Evolutionary conservation across 2,888 invertebrate species (phyloP).

Genomic region (Labia minor): DNA sequence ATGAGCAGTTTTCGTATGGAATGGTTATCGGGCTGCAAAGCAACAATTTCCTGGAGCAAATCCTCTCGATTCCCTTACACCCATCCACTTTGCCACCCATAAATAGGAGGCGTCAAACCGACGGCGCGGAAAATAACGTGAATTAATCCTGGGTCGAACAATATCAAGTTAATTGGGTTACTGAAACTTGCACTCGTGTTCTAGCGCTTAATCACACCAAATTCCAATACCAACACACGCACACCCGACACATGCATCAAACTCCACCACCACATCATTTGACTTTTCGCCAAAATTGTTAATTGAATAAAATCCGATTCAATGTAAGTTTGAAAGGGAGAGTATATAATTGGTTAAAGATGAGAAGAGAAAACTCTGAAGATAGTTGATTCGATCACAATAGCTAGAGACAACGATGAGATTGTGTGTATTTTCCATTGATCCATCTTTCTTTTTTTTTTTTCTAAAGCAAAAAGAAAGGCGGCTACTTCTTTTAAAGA

Average conservation of each 20-base stretch:
- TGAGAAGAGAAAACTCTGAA: not conserved
- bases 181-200: not conserved
- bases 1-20: not conserved
- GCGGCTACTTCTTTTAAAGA: not conserved
- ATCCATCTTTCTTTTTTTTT: not conserved
- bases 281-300: not conserved
- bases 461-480: too few relatives aligned
- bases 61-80: not conserved
- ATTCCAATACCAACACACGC: not conserved
- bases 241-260: too few relatives aligned
- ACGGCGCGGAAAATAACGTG: constrained; percentile 8
- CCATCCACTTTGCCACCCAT: not conserved
- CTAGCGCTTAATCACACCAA: not conserved
- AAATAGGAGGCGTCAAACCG: not conserved
- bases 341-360: not conserved
- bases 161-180: constrained; percentile 13
- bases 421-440: not conserved
- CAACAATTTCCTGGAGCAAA: not conserved
- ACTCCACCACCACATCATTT: not conserved
- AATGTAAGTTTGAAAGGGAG: not conserved
- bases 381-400: not conserved
- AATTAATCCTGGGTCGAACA: not conserved
- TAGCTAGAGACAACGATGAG: not conserved
- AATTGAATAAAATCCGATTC: not conserved
- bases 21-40: not conserved